Conservation (phyloP, 2,113 vertebrate species). For the Ceyx melanurus region DNA sequence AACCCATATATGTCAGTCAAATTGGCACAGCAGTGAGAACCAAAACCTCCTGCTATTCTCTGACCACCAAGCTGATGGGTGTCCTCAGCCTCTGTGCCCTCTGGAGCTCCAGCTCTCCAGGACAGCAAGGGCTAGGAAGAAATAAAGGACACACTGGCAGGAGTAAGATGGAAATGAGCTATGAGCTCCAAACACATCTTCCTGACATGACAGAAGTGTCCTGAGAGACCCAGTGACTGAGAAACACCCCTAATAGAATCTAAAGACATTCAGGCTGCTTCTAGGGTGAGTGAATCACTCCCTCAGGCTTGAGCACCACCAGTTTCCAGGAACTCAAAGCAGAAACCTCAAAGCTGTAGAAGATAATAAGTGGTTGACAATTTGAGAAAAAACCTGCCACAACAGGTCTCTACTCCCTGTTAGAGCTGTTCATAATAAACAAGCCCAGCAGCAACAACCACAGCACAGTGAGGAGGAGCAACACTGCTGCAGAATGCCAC, state of each 20-base stretch:
- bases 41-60: neutral
- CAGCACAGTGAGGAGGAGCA: neutral
- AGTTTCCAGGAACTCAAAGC: neutral
- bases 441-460: neutral
- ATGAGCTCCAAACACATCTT: neutral
- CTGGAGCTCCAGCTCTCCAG: neutral
- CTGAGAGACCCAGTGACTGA: neutral
- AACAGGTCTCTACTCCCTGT: neutral
- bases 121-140: neutral
- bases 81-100: neutral
- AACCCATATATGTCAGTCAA: neutral
- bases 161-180: neutral
- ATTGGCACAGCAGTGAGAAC: neutral
- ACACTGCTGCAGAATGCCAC: neutral
- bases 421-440: neutral
- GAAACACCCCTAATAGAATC: neutral
- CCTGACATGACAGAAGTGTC: rapidly evolving
- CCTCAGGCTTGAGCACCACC: neutral
- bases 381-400: neutral
- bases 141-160: neutral
- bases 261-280: neutral
- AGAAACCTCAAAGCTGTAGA: neutral
- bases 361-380: neutral
- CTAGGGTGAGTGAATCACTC: neutral
- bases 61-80: neutral